Conservation (phyloP, 2,888 invertebrate genomes). For the Biston betularia region DNA sequence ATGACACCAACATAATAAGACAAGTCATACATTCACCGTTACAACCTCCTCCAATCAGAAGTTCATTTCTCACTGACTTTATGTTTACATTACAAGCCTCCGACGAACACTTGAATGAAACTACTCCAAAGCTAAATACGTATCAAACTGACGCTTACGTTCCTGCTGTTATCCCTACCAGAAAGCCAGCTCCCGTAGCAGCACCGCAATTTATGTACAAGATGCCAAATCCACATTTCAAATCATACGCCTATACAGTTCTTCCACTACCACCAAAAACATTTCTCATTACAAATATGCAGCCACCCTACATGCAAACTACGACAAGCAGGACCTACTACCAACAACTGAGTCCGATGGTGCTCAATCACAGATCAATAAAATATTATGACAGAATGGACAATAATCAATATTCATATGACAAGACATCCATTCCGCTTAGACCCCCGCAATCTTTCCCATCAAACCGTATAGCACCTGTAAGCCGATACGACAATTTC, state of each 20-base stretch:
- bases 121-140: conserved; percentile 1
- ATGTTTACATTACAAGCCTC: conserved; percentile 6
- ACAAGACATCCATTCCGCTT: conserved; percentile 31
- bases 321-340: conserved; percentile 25
- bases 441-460: conserved; percentile 1
- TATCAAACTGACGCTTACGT: background rate
- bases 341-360: conserved; percentile 38
- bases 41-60: conserved; percentile 1
- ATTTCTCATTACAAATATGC: conserved; percentile 8
- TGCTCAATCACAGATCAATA: conserved; percentile 45
- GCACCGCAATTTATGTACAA: conserved; percentile 5
- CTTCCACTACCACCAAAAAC: conserved; percentile 9
- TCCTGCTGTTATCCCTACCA: conserved; percentile 6
- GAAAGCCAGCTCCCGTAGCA: conserved; percentile 8
- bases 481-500: background rate
- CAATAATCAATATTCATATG: conserved; percentile 47
- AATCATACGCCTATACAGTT: conserved; percentile 22
- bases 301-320: conserved; percentile 5
- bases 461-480: background rate
- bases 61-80: conserved; percentile 5
- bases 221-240: conserved; percentile 9
- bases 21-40: background rate
- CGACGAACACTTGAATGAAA: conserved; percentile 2
- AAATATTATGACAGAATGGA: conserved; percentile 46
- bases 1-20: background rate